These are phyloP conservation scores for Apocheima hispidaria DNA, from an alignment of 2,888 invertebrate species.

Conservation along the genomic window DNA sequence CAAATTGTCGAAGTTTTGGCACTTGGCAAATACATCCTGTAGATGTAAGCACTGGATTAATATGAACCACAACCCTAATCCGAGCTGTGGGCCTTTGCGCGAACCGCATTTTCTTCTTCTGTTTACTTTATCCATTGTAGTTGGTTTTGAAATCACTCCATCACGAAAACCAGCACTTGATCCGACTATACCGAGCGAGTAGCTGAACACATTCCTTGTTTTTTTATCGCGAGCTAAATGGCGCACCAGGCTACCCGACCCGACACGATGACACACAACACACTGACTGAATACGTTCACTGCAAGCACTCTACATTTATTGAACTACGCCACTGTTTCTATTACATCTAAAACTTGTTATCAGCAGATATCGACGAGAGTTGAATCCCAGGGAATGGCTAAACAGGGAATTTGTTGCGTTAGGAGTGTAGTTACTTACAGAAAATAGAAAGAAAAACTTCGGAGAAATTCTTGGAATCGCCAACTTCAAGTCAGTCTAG, in stretches of 20 bases:
- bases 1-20: constrained; percentile 62
- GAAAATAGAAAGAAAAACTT: constrained; percentile 76
- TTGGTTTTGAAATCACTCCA: constrained; percentile 66
- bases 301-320: constrained; percentile 61
- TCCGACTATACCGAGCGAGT: constrained; percentile 58
- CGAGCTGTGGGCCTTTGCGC: constrained; percentile 64
- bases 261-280: constrained; percentile 80
- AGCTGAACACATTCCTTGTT: constrained; percentile 72
- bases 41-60: constrained; percentile 70
- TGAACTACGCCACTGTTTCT: constrained; percentile 54
- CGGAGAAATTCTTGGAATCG: constrained; percentile 69
- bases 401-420: constrained; percentile 63
- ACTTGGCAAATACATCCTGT: constrained; percentile 69
- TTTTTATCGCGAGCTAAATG: constrained; percentile 73
- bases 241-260: constrained; percentile 74
- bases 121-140: constrained; percentile 70
- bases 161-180: constrained; percentile 65
- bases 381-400: constrained; percentile 53
- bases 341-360: constrained; percentile 49
- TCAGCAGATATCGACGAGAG: constrained; percentile 45
- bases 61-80: constrained; percentile 74
- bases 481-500: constrained; percentile 71
- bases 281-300: constrained; percentile 66
- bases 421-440: constrained; percentile 72
- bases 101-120: constrained; percentile 67